phyloP scores from a whole-genome alignment of 2,888 invertebrate species.

The Patella caerulea region DNA sequence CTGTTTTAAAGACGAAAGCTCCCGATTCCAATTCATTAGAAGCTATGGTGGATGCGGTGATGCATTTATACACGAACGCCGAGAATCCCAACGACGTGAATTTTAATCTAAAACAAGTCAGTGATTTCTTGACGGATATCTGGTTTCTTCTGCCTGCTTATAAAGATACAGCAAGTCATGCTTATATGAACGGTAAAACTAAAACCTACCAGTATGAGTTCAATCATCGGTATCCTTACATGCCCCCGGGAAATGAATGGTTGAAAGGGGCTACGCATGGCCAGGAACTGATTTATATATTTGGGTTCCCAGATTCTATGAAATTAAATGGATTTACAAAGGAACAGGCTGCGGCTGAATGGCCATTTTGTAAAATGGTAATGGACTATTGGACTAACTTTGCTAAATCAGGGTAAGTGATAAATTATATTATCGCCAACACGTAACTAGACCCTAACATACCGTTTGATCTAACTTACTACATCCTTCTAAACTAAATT shows the following conservation, averaged over 20 bases:
- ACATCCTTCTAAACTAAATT: too few relatives aligned
- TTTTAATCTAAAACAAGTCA: neutral
- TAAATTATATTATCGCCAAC: too few relatives aligned
- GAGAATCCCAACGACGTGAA: neutral
- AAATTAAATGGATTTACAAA: neutral
- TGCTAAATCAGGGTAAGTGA: slow-evolving; percentile 1
- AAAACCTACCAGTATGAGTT: slow-evolving; percentile 5
- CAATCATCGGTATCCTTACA: neutral
- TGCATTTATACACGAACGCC: neutral
- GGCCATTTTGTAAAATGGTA: neutral
- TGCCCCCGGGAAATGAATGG: neutral
- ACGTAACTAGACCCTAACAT: too few relatives aligned
- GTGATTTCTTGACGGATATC: neutral
- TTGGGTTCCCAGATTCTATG: neutral
- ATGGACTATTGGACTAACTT: slow-evolving; percentile 7
- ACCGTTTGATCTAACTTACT: too few relatives aligned
- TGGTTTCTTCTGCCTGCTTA: neutral
- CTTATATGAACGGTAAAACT: neutral
- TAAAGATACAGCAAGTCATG: neutral
- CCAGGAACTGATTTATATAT: neutral
- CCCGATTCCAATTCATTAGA: neutral
- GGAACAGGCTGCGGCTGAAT: neutral
- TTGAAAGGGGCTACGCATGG: neutral
- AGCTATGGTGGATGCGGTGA: neutral
- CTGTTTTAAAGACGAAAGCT: neutral